Evolutionary conservation across 2,113 vertebrate species (phyloP), one percentile per base, ranked within the genome.

Genomic region (Anas platyrhynchos): DNA sequence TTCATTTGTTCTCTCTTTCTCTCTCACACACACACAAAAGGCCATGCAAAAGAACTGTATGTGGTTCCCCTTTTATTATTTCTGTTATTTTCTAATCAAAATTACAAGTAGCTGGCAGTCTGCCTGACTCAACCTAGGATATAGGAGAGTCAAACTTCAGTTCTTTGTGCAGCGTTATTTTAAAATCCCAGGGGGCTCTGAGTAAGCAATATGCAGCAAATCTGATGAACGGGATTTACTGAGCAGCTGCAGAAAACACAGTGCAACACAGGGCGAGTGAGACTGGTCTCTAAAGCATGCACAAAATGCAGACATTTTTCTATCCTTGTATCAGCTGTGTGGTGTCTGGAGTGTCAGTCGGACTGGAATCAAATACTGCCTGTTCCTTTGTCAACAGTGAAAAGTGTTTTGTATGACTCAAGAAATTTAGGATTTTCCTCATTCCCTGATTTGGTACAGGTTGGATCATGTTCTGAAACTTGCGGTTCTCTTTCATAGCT

Each of bases 41-140:
- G 38, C 16, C 14, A 11, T 16, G 72, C 0, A 0, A 61, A 83
- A 54, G 52, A 55, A 18, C 23, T 18, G 13, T 29, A 25, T 29
- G 31, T 62, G 55, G 16, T 16, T 16, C 32, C 3, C 2, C n/a
- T 69, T 31, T 46, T 36, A 46, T 10, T 46, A 54, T 5, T 27
- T 71, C 52, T 61, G 13, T 44, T 75, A 29, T 69, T 95, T 92
- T 86, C 69, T 50, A 38, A 6, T 82, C 66, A 91, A 62, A 79
- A 23, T 50, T 52, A 29, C 43, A 61, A 74, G 23, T 36, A 71
- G 23, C 18, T 41, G 56, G 15, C 50, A 26, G 11, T 22, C 55
- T 79, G 75, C 52, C 43, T 58, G 77, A 32, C 43, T 58, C 29
- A 61, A 1, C 54, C 48, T 67, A 56, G 25, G 15, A 71, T 36